Conservation (phyloP, 2,797 vertebrate species). For the Sciurus vulgaris region DNA sequence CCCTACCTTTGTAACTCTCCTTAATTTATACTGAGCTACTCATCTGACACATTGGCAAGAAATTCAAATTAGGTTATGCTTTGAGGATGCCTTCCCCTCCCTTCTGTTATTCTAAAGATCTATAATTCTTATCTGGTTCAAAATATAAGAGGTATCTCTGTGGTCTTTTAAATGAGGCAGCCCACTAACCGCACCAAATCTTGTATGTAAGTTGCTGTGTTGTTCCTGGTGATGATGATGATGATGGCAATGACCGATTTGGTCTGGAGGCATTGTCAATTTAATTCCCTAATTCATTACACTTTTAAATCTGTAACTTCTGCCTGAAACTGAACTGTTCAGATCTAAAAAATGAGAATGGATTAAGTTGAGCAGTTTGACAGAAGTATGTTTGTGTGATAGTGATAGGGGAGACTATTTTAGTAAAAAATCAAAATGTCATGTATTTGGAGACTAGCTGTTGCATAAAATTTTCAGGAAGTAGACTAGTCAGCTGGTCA, state of each 20-base stretch:
- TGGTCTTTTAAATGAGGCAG: not conserved
- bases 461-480: conserved; percentile 5
- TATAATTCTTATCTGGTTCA: not conserved
- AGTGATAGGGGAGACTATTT: not conserved
- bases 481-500: not conserved
- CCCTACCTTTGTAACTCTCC: not conserved
- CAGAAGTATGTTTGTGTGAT: not conserved
- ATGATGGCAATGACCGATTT: not conserved
- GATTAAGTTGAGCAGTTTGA: not conserved
- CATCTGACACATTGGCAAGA: not conserved
- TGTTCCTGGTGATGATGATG: not conserved
- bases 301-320: not conserved
- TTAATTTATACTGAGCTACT: not conserved
- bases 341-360: not conserved
- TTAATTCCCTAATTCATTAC: not conserved
- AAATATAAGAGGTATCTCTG: not conserved
- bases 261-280: not conserved
- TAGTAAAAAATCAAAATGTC: not conserved
- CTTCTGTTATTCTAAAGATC: not conserved
- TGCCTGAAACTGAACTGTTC: not conserved
- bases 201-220: not conserved
- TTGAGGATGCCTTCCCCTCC: not conserved
- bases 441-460: not conserved
- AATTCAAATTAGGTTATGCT: not conserved
- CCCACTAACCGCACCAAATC: not conserved